A percentile compares a stretch with the other conserved stretches of the same genome.
phyloP scores from a whole-genome alignment of 2,888 invertebrate genomes.

The Clusia tigrina region DNA sequence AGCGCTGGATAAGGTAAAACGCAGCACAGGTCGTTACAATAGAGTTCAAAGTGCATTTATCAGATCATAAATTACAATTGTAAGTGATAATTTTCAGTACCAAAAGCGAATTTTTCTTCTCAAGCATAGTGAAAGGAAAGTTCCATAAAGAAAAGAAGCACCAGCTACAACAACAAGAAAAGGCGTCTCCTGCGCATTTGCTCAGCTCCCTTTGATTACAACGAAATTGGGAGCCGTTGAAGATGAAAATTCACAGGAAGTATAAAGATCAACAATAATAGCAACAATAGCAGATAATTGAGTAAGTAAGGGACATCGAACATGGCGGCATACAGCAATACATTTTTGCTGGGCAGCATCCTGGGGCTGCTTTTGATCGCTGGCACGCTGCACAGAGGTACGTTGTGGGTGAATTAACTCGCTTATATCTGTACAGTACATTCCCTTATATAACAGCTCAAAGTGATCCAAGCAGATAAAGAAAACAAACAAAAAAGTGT shows the following conservation, averaged over 20 bases:
- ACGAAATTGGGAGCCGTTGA: conserved; percentile 11
- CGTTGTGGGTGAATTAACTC: conserved; percentile 33
- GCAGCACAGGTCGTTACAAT: background rate
- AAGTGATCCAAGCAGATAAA: conserved; percentile 11
- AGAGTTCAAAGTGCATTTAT: background rate
- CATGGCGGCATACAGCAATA: background rate
- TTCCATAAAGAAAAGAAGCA: conserved; percentile 11
- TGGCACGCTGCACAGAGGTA: conserved; percentile 41
- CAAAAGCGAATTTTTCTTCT: conserved; percentile 18
- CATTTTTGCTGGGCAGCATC: conserved; percentile 39
- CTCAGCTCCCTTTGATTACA: conserved; percentile 22
- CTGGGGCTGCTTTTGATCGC: conserved; percentile 42
- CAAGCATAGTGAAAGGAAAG: conserved; percentile 18
- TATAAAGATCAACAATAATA: no score
- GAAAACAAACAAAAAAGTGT: conserved; percentile 10
- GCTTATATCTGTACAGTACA: conserved; percentile 17
- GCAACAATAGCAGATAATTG: background rate
- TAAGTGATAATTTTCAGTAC: conserved; percentile 10
- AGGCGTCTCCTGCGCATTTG: conserved; percentile 32
- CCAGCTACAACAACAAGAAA: conserved; percentile 21
- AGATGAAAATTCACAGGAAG: conserved; percentile 13
- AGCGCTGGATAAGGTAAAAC: conserved; percentile 9
- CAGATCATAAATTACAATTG: background rate
- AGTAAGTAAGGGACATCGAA: background rate
- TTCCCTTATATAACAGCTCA: conserved; percentile 36